Evolutionary conservation across 92 coral and sea anemone species (phyloP).

Genomic region (Palythoa grandis): DNA sequence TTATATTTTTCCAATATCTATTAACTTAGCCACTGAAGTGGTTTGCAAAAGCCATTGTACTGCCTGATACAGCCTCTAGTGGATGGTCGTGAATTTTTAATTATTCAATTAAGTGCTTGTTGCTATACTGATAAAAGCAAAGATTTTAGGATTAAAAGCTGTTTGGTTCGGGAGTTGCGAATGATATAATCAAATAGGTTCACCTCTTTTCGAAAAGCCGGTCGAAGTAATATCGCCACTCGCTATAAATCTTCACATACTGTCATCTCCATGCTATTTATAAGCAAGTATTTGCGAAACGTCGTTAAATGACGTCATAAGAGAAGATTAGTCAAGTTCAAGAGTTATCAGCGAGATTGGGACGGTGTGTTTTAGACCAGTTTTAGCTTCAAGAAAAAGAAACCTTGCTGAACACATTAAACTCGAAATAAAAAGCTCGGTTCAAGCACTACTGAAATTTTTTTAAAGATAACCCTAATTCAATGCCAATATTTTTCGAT

Average conservation of each 20-base stretch:
- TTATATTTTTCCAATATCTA: not conserved
- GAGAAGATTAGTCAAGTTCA: not conserved
- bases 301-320: not conserved
- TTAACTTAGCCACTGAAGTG: not conserved
- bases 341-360: not conserved
- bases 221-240: conserved; percentile 2
- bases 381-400: not conserved
- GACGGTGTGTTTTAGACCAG: not conserved
- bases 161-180: not conserved
- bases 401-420: too few relatives aligned
- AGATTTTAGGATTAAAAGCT: not conserved
- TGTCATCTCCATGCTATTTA: not conserved
- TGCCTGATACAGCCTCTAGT: not conserved
- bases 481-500: too few relatives aligned
- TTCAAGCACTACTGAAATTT: too few relatives aligned
- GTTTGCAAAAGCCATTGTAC: not conserved
- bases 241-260: not conserved
- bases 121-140: not conserved
- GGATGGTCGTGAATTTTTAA: not conserved
- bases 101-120: not conserved
- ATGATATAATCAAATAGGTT: conserved; percentile 1
- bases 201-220: conserved; percentile 22
- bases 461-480: too few relatives aligned
- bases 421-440: too few relatives aligned
- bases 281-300: not conserved